Evolutionary conservation across 2,113 vertebrate genomes (phyloP).

Genomic region (Odobenus rosmarus): DNA sequence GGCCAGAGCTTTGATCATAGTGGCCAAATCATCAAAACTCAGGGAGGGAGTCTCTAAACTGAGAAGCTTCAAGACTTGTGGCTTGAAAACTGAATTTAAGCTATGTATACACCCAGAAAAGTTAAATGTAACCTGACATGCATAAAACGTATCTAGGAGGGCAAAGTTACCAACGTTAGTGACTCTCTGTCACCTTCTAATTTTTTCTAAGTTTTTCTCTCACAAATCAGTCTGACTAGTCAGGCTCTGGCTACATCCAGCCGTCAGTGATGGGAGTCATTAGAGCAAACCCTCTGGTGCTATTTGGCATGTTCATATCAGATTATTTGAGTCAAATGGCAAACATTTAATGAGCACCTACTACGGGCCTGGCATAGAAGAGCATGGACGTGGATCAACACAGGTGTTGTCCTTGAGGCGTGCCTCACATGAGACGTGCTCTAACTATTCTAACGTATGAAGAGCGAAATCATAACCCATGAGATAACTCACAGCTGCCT

Average conservation of each 20-base stretch:
- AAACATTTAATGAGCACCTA: not conserved
- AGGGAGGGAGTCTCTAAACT: not conserved
- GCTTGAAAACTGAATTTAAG: conserved; percentile 11
- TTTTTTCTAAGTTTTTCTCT: conserved; percentile 6
- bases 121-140: conserved; percentile 6
- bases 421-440: not conserved
- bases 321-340: not conserved
- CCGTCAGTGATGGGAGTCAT: not conserved
- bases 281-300: not conserved
- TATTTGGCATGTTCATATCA: not conserved
- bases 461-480: not conserved
- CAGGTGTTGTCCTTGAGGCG: not conserved
- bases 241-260: not conserved
- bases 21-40: not conserved
- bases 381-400: not conserved
- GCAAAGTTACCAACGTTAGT: not conserved
- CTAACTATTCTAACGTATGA: not conserved
- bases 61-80: conserved; percentile 7
- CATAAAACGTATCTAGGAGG: not conserved
- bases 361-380: not conserved
- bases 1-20: conserved; percentile 22
- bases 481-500: not conserved
- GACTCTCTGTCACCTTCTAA: not conserved
- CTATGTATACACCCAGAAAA: conserved; percentile 23
- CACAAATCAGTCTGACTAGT: not conserved